phyloP scores from a whole-genome alignment of 2,888 invertebrate genomes.

The Athripsodes cinereus region DNA sequence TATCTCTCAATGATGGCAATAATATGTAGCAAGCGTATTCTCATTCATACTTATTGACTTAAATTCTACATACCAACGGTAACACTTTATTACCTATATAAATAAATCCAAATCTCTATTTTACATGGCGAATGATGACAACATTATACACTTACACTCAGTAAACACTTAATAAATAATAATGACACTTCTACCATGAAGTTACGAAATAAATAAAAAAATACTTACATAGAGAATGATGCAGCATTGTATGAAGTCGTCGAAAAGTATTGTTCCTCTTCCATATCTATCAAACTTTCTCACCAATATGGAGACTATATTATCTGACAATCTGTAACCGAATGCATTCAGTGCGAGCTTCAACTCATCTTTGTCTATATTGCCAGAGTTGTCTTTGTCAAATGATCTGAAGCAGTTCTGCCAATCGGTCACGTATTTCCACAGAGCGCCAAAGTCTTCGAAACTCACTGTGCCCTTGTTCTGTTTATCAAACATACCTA shows the following conservation, averaged over 20 bases:
- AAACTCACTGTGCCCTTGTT: conserved; percentile 86
- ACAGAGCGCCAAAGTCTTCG: conserved; percentile 91
- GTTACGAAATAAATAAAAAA: conserved; percentile 2
- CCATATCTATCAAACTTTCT: conserved; percentile 92
- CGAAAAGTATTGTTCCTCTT: conserved; percentile 87
- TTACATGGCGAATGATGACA: too few relatives aligned
- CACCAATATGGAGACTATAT: conserved; percentile 72
- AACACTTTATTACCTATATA: too few relatives aligned
- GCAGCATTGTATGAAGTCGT: conserved; percentile 97
- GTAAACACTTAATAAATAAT: too few relatives aligned
- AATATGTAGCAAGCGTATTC: too few relatives aligned
- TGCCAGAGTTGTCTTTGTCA: conserved; percentile 87
- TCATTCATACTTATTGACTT: too few relatives aligned
- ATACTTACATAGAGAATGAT: conserved; percentile 83
- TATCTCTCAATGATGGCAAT: too few relatives aligned
- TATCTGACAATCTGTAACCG: conserved; percentile 81
- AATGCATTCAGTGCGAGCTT: conserved; percentile 85
- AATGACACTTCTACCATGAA: too few relatives aligned
- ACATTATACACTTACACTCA: too few relatives aligned
- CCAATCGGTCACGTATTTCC: conserved; percentile 99
- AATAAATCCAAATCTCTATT: too few relatives aligned
- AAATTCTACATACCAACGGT: too few relatives aligned
- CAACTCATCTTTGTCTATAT: conserved; percentile 87
- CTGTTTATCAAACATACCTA: conserved; percentile 90
- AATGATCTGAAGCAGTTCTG: conserved; percentile 92